Percentiles rank a stretch among this genome's conserved stretches.
Evolutionary conservation across 1,140 invertebrate species (phyloP).

Genomic region (Cydia amplana): DNA sequence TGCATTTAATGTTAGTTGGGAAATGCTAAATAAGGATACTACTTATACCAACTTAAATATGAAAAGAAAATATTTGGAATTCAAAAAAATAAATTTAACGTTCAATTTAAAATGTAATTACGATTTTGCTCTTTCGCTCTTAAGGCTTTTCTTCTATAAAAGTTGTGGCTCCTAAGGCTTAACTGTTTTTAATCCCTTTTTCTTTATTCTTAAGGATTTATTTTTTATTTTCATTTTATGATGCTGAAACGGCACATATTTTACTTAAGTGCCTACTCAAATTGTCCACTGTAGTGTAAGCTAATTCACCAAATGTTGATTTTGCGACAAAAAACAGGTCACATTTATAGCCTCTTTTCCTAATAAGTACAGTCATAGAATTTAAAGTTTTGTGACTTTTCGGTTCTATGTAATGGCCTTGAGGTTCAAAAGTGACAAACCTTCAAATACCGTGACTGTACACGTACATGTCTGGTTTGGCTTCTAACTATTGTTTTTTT

Average conservation of each 20-base stretch:
- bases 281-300: neutral
- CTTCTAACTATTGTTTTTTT: too few relatives aligned
- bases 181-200: too few relatives aligned
- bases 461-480: too few relatives aligned
- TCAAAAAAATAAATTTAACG: neutral
- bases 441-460: too few relatives aligned
- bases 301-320: neutral
- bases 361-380: too few relatives aligned
- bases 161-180: too few relatives aligned
- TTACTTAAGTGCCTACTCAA: neutral
- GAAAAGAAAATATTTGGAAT: neutral
- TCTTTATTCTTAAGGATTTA: too few relatives aligned
- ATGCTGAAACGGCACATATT: too few relatives aligned
- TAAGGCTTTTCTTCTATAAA: neutral
- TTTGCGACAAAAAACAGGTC: neutral
- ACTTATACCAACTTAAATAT: neutral
- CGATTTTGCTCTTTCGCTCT: neutral
- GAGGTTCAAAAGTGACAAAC: too few relatives aligned
- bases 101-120: neutral
- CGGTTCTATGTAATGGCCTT: too few relatives aligned
- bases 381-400: too few relatives aligned
- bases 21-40: slow-evolving; percentile 2
- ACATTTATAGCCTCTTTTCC: neutral
- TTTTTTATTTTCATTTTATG: neutral
- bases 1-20: too few relatives aligned